Evolutionary conservation across 2,113 vertebrate genomes (phyloP).

Genomic region (Myocastor coypus): DNA sequence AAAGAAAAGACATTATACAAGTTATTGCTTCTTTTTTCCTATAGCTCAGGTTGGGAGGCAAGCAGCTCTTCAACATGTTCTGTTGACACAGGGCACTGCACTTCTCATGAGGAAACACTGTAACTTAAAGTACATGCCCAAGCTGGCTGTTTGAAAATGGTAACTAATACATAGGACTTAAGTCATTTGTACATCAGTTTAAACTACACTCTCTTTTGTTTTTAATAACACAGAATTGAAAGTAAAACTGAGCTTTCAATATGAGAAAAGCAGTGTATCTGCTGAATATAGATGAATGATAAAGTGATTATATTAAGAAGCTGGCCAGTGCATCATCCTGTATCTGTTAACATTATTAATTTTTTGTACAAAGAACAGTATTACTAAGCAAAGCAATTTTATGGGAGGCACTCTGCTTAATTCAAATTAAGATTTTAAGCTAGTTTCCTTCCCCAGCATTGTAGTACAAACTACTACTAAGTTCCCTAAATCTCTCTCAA

Average conservation of each 20-base stretch:
- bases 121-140: neutral
- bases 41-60: neutral
- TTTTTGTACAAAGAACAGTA: conserved; percentile 42
- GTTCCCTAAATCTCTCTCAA: conserved; percentile 8
- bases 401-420: neutral
- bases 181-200: neutral
- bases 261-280: conserved; percentile 9
- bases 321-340: neutral
- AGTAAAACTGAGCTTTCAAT: conserved; percentile 10
- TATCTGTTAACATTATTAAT: conserved; percentile 13
- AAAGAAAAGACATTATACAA: neutral
- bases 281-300: neutral
- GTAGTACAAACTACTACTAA: neutral
- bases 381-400: conserved; percentile 25
- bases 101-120: neutral
- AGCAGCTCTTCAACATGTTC: neutral
- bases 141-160: neutral
- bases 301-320: conserved; percentile 21
- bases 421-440: conserved; percentile 21
- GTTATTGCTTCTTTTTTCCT: conserved; percentile 15
- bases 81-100: neutral
- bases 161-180: neutral
- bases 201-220: neutral
- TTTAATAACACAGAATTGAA: neutral
- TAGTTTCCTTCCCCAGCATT: neutral